Percentiles rank a stretch among this genome's conserved stretches.
phyloP scores from a whole-genome alignment of 2,797 vertebrate species.

The Gadopsis bispinosus region DNA sequence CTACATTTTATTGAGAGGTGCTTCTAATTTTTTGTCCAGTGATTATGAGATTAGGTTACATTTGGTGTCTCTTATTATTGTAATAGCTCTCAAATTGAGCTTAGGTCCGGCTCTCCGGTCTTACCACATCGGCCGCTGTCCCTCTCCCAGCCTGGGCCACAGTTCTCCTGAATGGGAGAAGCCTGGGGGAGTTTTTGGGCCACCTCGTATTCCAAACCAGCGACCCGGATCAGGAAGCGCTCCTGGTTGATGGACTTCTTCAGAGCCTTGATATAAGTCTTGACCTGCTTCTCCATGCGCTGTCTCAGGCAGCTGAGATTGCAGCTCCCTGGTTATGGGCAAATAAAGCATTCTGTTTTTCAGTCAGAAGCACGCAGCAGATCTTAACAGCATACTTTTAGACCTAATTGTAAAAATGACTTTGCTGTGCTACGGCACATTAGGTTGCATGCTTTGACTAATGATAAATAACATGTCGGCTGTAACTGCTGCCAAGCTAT shows the following conservation, averaged over 20 bases:
- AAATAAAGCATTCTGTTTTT: not conserved
- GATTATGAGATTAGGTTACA: not conserved
- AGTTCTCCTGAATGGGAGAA: constrained; percentile 78
- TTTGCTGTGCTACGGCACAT: not conserved
- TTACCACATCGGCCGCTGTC: constrained; percentile 95
- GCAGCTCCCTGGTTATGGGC: constrained; percentile 86
- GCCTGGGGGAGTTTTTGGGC: constrained; percentile 90
- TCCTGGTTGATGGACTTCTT: constrained; percentile 99
- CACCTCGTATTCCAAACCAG: constrained; percentile 95
- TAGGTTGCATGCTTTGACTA: not conserved
- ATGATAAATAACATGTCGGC: not conserved
- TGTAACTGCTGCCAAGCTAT: not conserved
- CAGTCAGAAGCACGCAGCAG: not conserved
- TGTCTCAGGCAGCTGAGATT: constrained; percentile 94
- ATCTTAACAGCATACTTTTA: not conserved
- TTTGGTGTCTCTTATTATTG: not conserved
- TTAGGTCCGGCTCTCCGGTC: constrained; percentile 56
- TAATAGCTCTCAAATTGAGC: not conserved
- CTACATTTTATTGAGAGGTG: not conserved
- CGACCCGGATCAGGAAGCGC: constrained; percentile 94
- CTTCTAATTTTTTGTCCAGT: not conserved
- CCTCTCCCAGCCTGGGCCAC: constrained; percentile 91
- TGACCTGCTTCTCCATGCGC: constrained; percentile 94
- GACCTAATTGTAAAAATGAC: not conserved
- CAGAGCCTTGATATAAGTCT: constrained; percentile 94